Evolutionary conservation across 2,113 vertebrate species (phyloP).

Genomic region (Rutilus rutilus): DNA sequence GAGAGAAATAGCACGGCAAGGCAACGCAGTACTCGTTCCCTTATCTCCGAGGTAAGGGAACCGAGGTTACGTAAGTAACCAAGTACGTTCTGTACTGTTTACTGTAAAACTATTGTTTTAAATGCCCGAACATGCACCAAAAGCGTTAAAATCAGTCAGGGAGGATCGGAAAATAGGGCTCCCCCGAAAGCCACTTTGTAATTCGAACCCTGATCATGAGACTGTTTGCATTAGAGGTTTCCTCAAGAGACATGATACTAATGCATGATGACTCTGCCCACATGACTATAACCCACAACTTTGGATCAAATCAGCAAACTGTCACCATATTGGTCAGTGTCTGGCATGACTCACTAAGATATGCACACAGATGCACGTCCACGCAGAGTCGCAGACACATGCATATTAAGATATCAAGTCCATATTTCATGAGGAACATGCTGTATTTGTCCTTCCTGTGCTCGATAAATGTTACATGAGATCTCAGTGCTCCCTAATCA

Average conservation of each 20-base stretch:
- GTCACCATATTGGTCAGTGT: neutral
- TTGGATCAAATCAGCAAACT: neutral
- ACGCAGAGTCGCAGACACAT: neutral
- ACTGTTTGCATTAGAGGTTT: neutral
- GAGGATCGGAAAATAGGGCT: no score
- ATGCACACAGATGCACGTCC: conserved; percentile 22
- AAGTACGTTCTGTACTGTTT: no score
- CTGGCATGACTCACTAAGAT: neutral
- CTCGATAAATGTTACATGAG: conserved; percentile 39
- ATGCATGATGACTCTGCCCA: neutral
- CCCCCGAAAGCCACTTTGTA: no score
- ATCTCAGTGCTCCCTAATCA: conserved; percentile 31
- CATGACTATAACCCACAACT: neutral
- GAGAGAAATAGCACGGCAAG: no score
- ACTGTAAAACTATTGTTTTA: no score
- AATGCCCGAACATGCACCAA: no score
- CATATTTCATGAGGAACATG: conserved; percentile 45
- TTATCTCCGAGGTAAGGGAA: no score
- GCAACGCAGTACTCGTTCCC: no score
- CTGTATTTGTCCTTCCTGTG: conserved; percentile 28
- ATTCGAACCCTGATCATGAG: no score
- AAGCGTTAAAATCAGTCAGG: no score
- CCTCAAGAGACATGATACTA: neutral
- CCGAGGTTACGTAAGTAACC: no score
- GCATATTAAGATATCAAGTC: conserved; percentile 27